Percentiles rank a stretch among this genome's conserved stretches.
Evolutionary conservation across 2,797 vertebrate species (phyloP).

Genomic region (Labroides dimidiatus): DNA sequence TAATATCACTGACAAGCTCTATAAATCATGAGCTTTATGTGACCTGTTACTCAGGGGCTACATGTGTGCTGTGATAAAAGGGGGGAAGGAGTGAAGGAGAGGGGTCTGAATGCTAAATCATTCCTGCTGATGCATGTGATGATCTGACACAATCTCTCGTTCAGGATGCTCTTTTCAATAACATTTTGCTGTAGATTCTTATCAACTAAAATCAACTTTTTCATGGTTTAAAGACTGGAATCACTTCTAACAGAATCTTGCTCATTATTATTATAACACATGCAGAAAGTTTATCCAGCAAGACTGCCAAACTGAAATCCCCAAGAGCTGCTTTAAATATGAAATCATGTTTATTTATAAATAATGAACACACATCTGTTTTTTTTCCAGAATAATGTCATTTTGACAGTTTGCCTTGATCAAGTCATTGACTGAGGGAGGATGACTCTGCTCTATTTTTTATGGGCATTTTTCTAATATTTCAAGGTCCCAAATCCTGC

Average conservation of each 20-base stretch:
- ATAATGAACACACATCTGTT: too few species aligned
- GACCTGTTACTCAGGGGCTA: conserved; percentile 45
- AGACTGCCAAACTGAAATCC: too few species aligned
- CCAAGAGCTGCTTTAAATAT: too few species aligned
- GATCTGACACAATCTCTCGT: conserved; percentile 1
- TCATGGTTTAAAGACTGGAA: too few species aligned
- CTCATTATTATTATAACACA: too few species aligned
- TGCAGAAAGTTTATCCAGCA: too few species aligned
- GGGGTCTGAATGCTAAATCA: conserved; percentile 2
- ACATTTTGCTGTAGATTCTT: not conserved
- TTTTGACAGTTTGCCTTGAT: too few species aligned
- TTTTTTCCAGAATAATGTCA: too few species aligned
- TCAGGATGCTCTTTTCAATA: not conserved
- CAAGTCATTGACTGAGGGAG: not conserved
- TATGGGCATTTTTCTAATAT: too few species aligned
- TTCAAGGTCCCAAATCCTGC: not conserved
- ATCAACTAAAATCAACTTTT: too few species aligned
- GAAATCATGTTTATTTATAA: too few species aligned
- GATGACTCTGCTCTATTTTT: not conserved
- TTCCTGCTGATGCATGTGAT: not conserved
- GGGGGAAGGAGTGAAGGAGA: conserved; percentile 42
- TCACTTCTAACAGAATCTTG: too few species aligned
- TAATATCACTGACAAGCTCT: conserved; percentile 55
- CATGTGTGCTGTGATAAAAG: conserved; percentile 32
- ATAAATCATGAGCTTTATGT: conserved; percentile 60